phyloP scores from a whole-genome alignment of 2,797 vertebrate species.

The Lepus townsendii region DNA sequence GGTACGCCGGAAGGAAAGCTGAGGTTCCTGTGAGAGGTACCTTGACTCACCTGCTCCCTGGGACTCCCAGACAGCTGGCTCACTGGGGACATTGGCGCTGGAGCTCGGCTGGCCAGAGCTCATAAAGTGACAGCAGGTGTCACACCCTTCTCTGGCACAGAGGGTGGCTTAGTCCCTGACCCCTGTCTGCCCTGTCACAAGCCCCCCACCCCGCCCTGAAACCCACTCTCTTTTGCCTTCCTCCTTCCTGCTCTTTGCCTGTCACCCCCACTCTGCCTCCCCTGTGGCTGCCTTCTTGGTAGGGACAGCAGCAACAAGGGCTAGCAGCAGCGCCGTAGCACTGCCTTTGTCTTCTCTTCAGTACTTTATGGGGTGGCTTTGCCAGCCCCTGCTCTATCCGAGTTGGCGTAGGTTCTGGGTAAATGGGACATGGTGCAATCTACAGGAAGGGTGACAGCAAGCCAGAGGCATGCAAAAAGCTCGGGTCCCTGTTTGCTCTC shows the following conservation, averaged over 20 bases:
- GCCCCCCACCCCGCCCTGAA: neutral
- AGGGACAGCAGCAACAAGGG: neutral
- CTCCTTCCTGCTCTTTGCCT: neutral
- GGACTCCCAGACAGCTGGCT: constrained; percentile 4
- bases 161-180: neutral
- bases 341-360: neutral
- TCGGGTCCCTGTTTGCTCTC: neutral
- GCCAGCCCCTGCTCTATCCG: neutral
- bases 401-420: neutral
- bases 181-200: neutral
- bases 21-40: neutral
- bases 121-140: constrained; percentile 37
- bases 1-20: constrained; percentile 35
- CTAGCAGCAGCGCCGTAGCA: neutral
- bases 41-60: constrained; percentile 48
- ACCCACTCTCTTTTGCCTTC: neutral
- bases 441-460: neutral
- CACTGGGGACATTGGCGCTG: neutral
- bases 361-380: neutral
- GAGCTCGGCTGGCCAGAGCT: constrained; percentile 2
- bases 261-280: neutral
- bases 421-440: neutral
- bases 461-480: neutral
- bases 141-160: constrained; percentile 32
- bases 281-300: neutral